Percentiles rank a stretch among this genome's conserved stretches.
These are phyloP conservation scores for Prostheceraeus crozeri DNA, from an alignment of 2,888 invertebrate species.

Conservation along the genomic window DNA sequence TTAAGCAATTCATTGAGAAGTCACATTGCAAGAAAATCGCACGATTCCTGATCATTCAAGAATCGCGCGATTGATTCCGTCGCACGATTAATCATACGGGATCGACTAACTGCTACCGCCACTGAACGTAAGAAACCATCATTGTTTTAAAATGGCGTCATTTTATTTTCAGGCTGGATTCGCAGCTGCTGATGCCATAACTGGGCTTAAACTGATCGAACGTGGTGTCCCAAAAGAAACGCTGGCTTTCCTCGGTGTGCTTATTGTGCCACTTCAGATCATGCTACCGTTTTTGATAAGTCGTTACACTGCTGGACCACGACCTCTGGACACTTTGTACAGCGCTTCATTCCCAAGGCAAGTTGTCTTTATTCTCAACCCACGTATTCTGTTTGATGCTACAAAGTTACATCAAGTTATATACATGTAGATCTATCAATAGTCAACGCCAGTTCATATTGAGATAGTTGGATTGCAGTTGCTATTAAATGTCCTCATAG, in stretches of 20 bases:
- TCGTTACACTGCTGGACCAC: slow-evolving; percentile 19
- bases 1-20: too few relatives aligned
- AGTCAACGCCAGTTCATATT: too few relatives aligned
- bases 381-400: background rate
- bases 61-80: too few relatives aligned
- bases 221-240: slow-evolving; percentile 90
- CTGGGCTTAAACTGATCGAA: slow-evolving; percentile 86
- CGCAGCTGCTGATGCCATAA: slow-evolving; percentile 86
- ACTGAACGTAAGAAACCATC: too few relatives aligned
- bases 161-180: slow-evolving; percentile 70
- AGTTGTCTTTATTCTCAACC: background rate
- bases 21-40: too few relatives aligned
- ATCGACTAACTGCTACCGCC: too few relatives aligned
- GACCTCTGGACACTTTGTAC: slow-evolving; percentile 28
- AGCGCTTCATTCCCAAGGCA: slow-evolving; percentile 34
- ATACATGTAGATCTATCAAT: too few relatives aligned
- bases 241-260: slow-evolving; percentile 81
- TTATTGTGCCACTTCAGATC: slow-evolving; percentile 86
- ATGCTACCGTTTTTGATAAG: slow-evolving; percentile 77
- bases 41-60: too few relatives aligned
- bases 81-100: too few relatives aligned
- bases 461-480: too few relatives aligned
- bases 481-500: too few relatives aligned
- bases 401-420: background rate
- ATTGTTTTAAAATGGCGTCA: too few relatives aligned